These are phyloP conservation scores for Fringilla coelebs DNA, from an alignment of 2,797 vertebrate genomes.

Conservation along the genomic window DNA sequence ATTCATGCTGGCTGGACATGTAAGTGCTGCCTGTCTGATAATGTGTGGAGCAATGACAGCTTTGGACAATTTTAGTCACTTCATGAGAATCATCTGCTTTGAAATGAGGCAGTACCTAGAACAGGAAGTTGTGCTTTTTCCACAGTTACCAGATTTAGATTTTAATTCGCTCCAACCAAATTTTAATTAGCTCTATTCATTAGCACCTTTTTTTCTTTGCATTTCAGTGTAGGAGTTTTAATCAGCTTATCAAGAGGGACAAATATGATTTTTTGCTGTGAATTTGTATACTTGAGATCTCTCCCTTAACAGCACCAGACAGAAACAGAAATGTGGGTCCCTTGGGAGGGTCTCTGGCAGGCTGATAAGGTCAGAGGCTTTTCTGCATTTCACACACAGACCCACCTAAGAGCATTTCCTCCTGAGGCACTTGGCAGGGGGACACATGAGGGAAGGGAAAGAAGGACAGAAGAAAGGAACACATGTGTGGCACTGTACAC, in stretches of 20 bases:
- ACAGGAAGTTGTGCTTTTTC: background rate
- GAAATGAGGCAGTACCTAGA: background rate
- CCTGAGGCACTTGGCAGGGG: background rate
- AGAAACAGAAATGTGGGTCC: background rate
- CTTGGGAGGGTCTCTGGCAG: background rate
- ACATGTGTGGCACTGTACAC: fast-evolving
- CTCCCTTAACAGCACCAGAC: background rate
- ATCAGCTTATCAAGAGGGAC: background rate
- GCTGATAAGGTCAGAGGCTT: background rate
- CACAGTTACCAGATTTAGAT: background rate
- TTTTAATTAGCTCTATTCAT: background rate
- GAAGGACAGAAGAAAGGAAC: background rate
- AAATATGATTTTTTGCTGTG: background rate
- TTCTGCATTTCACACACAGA: background rate
- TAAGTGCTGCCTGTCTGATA: background rate
- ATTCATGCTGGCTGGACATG: background rate
- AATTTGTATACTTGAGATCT: background rate
- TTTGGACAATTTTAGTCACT: background rate
- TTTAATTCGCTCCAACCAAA: background rate
- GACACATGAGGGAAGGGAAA: background rate
- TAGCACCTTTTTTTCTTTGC: background rate
- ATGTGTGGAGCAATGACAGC: fast-evolving
- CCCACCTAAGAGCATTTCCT: background rate
- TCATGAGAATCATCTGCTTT: background rate
- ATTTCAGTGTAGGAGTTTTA: background rate